phyloP scores from a whole-genome alignment of 2,797 vertebrate species.

The Sandelia bainsii region DNA sequence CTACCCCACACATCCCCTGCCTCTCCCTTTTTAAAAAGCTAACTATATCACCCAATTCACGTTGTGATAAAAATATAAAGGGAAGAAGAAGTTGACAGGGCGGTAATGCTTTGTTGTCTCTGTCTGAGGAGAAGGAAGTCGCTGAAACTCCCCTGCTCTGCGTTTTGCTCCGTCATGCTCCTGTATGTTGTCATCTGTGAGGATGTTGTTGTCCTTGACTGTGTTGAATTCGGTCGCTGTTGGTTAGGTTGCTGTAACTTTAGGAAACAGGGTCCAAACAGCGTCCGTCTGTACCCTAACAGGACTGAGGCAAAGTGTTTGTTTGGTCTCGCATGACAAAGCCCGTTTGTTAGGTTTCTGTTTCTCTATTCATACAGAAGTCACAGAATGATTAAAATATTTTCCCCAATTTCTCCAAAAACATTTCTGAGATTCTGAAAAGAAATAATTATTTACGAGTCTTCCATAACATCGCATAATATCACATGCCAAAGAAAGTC shows the following conservation, averaged over 20 bases:
- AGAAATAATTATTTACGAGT: neutral
- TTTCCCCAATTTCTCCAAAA: neutral
- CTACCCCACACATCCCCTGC: constrained; percentile 7
- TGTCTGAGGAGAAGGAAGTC: constrained; percentile 37
- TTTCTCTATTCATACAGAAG: constrained; percentile 7
- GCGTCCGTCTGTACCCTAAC: neutral
- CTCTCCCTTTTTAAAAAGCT: neutral
- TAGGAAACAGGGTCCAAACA: constrained; percentile 19
- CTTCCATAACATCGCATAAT: too few species aligned
- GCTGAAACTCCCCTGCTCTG: constrained; percentile 26
- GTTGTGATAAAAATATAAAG: constrained; percentile 24
- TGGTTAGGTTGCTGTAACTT: neutral
- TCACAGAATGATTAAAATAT: neutral
- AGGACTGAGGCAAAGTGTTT: constrained; percentile 6
- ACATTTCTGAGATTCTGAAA: neutral
- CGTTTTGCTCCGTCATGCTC: constrained; percentile 61
- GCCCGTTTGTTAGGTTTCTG: constrained; percentile 23
- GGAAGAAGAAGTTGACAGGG: constrained; percentile 36
- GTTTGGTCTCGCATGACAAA: constrained; percentile 30
- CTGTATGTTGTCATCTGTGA: constrained; percentile 20
- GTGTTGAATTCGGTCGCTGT: constrained; percentile 15
- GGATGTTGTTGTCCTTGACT: constrained; percentile 41
- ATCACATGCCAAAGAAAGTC: neutral
- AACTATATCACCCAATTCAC: constrained; percentile 30
- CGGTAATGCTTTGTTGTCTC: constrained; percentile 39